Conservation (phyloP, 2,797 vertebrate species). For the Carapus acus region DNA sequence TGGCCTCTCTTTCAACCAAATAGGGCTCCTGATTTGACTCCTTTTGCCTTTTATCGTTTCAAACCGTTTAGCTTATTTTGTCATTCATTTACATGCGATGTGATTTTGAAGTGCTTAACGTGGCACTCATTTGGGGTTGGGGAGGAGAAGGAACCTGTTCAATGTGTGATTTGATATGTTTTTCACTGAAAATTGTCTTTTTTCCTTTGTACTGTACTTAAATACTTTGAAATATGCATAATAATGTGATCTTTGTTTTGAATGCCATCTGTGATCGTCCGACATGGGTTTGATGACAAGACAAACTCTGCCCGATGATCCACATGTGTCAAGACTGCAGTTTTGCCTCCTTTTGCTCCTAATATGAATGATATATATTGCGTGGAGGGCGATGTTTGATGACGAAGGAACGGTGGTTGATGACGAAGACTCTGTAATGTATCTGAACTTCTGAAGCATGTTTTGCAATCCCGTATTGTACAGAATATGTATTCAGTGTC, state of each 20-base stretch:
- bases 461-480: conserved; percentile 73
- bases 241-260: conserved; percentile 64
- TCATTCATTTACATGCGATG: conserved; percentile 41
- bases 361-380: conserved; percentile 66
- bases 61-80: conserved; percentile 21
- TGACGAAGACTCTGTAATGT: conserved; percentile 63
- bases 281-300: conserved; percentile 57
- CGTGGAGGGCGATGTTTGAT: conserved; percentile 53
- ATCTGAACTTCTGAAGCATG: conserved; percentile 73
- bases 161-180: conserved; percentile 42
- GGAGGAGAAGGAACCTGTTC: conserved; percentile 53
- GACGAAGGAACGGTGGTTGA: no score
- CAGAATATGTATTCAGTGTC: conserved; percentile 71
- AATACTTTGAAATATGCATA: conserved; percentile 62
- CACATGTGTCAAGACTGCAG: conserved; percentile 57
- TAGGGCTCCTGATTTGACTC: conserved; percentile 55
- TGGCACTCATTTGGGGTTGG: conserved; percentile 33
- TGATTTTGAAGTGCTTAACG: conserved; percentile 49
- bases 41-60: conserved; percentile 13
- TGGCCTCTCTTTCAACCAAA: conserved; percentile 67
- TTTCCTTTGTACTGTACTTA: conserved; percentile 61
- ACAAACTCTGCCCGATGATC: conserved; percentile 38
- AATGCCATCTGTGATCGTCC: conserved; percentile 59
- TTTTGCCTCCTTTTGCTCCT: conserved; percentile 55
- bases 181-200: conserved; percentile 41